These are phyloP conservation scores for Beaufortia kweichowensis DNA, from an alignment of 2,113 vertebrate genomes.

Conservation along the genomic window DNA sequence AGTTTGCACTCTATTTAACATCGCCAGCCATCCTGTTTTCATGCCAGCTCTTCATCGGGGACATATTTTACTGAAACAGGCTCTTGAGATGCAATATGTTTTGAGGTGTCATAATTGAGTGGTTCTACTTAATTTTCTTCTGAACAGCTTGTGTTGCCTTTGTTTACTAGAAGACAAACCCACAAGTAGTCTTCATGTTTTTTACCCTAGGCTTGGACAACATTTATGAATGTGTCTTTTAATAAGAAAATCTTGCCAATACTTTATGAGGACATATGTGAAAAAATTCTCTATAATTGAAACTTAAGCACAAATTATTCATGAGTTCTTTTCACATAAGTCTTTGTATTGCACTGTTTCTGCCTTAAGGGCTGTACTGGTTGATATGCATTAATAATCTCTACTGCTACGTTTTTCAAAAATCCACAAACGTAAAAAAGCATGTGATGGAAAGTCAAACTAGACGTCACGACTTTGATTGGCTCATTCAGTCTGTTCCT, in stretches of 20 bases:
- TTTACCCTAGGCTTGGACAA: no score
- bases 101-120: background rate
- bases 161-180: no score
- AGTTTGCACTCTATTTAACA: background rate
- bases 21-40: background rate
- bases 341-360: background rate
- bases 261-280: no score
- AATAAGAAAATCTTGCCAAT: background rate
- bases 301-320: conserved; percentile 1
- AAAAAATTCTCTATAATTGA: background rate
- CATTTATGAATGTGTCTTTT: no score
- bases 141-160: background rate
- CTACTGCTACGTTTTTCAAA: background rate
- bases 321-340: conserved; percentile 3
- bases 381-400: background rate
- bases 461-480: conserved; percentile 3
- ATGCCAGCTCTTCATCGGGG: background rate
- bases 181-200: conserved; percentile 26
- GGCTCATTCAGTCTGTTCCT: conserved; percentile 26
- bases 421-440: background rate
- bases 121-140: background rate
- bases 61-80: background rate
- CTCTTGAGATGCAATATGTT: background rate
- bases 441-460: conserved; percentile 1
- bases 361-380: conserved; percentile 9